Evolutionary conservation across 2,113 vertebrate species (phyloP), one percentile per base, ranked within the genome.

Genomic region (Mormyrus lacerda): DNA sequence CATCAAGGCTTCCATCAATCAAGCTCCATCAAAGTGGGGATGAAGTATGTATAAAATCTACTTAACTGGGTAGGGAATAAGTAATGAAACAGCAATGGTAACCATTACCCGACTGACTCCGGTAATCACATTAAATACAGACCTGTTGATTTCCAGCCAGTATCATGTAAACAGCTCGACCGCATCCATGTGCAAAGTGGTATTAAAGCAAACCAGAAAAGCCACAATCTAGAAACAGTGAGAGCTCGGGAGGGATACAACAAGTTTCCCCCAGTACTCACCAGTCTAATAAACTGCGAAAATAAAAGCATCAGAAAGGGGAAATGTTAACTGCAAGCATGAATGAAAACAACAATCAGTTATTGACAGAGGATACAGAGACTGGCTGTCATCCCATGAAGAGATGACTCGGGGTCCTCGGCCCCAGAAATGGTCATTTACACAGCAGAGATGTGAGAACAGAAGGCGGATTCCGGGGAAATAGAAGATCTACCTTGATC

Each of bases 231-330:
- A 91, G 93, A 89, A 91, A 93, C 91, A 90, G 89, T 87, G 92
- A 93, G 93, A 90, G 89, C 88, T 87, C 39, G 89, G 88, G 91
- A 86, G 27, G 84, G 73, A 51, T 21, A 82, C 88, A 87, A 48
- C 89, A 92, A 93, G 88, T 89, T 76, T 27, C 31, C 27, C 55
- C 24, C 53, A 90, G 93, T 97, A 99, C 98, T 99, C 96, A 99
- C 98, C 98, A 97, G 94, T 95, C 95, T 98, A 96, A 99, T 97
- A 97, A 99, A 99, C 98, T 99, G 97, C 91, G 95, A 93, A 96
- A 95, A 96, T 94, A 93, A 96, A 94, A 97, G 94, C 95, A 94
- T 95, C 95, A 95, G 94, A 96, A 94, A 95, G 92, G 93, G 92
- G 94, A 94, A 96, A 95, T 93, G 93, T 92, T 94, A 96, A 96